Evolutionary conservation across 2,113 vertebrate genomes (phyloP).

Genomic region (Bothrops jararaca): DNA sequence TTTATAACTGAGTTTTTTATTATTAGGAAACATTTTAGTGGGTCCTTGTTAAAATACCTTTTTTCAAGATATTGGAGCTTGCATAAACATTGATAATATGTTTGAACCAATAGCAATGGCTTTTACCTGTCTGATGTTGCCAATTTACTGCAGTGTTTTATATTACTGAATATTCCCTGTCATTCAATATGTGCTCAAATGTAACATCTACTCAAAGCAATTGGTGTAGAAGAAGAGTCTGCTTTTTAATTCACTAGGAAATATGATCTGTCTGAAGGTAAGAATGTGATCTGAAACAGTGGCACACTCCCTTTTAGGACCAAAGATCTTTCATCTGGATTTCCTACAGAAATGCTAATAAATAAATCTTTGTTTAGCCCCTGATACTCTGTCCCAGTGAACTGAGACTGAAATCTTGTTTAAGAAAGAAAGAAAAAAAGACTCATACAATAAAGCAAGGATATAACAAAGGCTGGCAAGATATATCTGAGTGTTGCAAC

Average conservation of each 20-base stretch:
- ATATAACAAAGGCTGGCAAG: slow-evolving; percentile 4
- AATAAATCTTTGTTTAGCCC: slow-evolving; percentile 29
- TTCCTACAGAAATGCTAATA: not conserved
- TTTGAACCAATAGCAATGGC: not conserved
- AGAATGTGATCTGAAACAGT: not conserved
- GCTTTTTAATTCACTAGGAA: not conserved
- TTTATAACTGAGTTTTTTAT: not conserved
- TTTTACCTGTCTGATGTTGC: not conserved
- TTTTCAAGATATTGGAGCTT: not conserved
- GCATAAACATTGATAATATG: not conserved
- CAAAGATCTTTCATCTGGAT: not conserved
- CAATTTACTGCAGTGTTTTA: not conserved
- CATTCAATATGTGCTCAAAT: not conserved
- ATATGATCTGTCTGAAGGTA: not conserved
- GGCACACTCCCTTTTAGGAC: not conserved
- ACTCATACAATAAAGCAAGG: not conserved
- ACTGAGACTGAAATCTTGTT: slow-evolving; percentile 12
- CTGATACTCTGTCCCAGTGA: slow-evolving; percentile 5
- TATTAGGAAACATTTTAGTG: not conserved
- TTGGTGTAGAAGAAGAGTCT: not conserved
- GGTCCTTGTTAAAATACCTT: not conserved
- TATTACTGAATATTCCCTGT: not conserved
- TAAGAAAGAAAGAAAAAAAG: not conserved
- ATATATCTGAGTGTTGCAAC: not conserved
- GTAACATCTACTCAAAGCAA: not conserved